Evolutionary conservation across 1,140 invertebrate species (phyloP).

Genomic region (Drosophila kohkoa): DNA sequence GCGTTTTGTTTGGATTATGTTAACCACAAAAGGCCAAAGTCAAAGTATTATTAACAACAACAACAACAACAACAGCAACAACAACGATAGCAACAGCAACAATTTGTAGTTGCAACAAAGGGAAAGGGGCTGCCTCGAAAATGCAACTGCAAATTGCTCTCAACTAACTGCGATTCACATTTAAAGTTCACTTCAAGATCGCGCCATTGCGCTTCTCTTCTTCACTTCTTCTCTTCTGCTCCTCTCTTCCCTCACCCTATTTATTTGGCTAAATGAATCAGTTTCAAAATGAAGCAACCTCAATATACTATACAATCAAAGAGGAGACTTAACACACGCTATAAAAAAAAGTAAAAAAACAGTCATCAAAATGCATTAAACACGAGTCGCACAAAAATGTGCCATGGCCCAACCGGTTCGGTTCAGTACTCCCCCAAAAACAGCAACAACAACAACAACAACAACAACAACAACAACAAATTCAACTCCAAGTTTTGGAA

Average conservation of each 20-base stretch:
- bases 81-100: constrained; percentile 16
- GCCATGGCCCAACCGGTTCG: constrained; percentile 26
- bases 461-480: background rate
- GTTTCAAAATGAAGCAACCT: constrained; percentile 13
- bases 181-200: background rate
- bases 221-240: no score
- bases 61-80: constrained; percentile 44
- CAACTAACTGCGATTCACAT: background rate
- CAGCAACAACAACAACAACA: background rate
- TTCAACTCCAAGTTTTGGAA: background rate
- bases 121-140: constrained; percentile 6
- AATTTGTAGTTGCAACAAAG: background rate
- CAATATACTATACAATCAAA: background rate
- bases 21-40: constrained; percentile 82
- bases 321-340: constrained; percentile 10
- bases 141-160: constrained; percentile 69
- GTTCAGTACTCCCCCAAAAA: constrained; percentile 15
- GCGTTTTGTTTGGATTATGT: constrained; percentile 80
- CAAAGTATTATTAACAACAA: constrained; percentile 73
- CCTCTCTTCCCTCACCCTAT: no score
- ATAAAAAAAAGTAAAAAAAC: constrained; percentile 25
- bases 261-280: constrained; percentile 15
- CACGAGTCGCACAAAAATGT: constrained; percentile 2
- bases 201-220: no score
- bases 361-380: constrained; percentile 36